Percentiles rank a stretch among this genome's conserved stretches.
These are phyloP conservation scores for Samia ricini DNA, from an alignment of 1,140 invertebrate species.

Conservation along the genomic window DNA sequence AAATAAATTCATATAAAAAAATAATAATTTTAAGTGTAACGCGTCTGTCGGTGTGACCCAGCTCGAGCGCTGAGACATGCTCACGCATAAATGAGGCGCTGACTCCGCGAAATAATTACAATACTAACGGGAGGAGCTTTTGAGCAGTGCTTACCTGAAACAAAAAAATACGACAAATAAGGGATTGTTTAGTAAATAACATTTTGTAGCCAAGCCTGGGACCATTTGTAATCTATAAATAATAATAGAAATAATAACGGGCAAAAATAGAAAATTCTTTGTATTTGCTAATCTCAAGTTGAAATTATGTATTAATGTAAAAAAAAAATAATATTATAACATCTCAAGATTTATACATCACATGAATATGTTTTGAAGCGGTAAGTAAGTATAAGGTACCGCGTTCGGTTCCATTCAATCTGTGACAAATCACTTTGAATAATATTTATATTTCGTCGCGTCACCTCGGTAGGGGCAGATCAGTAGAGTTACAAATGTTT, in stretches of 20 bases:
- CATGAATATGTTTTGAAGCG: background rate
- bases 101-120: constrained; percentile 5
- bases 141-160: constrained; percentile 26
- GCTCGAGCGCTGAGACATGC: constrained; percentile 12
- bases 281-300: too few relatives aligned
- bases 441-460: constrained; percentile 45
- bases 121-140: constrained; percentile 20
- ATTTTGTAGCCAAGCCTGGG: background rate
- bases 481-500: background rate
- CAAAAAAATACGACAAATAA: constrained; percentile 8
- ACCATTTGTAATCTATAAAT: too few relatives aligned
- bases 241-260: too few relatives aligned
- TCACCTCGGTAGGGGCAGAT: background rate
- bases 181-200: background rate
- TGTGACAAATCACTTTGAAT: constrained; percentile 56
- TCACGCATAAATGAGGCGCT: constrained; percentile 23
- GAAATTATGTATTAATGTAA: too few relatives aligned
- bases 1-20: background rate
- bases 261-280: too few relatives aligned
- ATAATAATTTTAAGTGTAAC: background rate
- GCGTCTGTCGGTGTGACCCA: background rate
- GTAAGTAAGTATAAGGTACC: too few relatives aligned
- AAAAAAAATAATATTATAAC: background rate
- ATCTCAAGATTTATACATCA: background rate
- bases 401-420: constrained; percentile 39